Percentiles rank a stretch among this genome's conserved stretches.
Conservation (phyloP, 1,140 invertebrate species). For the Anastatus disparis region DNA sequence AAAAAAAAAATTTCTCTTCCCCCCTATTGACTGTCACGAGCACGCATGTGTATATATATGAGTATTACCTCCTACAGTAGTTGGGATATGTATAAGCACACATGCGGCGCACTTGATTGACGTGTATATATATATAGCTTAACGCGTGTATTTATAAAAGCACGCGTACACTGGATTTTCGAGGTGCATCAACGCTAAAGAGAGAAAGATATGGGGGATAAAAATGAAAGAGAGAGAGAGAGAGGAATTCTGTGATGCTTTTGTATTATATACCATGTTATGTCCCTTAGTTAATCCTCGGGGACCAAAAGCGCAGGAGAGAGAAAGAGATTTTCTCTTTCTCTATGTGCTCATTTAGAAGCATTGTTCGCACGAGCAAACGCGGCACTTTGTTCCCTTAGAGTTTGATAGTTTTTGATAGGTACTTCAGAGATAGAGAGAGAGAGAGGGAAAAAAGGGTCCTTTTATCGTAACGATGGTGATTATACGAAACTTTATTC, state of each 20-base stretch:
- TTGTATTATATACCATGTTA: too few species aligned
- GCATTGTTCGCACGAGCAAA: too few species aligned
- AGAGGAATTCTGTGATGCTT: too few species aligned
- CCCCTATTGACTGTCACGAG: background rate
- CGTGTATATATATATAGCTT: background rate
- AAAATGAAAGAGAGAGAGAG: too few species aligned
- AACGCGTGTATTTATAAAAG: constrained; percentile 1
- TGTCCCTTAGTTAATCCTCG: constrained; percentile 17
- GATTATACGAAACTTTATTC: background rate
- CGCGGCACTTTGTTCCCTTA: background rate
- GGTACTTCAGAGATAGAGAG: background rate
- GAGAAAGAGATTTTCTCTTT: too few species aligned
- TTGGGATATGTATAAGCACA: too few species aligned
- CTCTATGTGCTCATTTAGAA: constrained; percentile 24
- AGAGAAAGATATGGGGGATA: background rate
- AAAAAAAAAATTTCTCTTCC: constrained; percentile 1
- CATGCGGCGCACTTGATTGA: too few species aligned
- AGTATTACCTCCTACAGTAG: background rate
- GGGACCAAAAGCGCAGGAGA: background rate
- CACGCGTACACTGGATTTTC: constrained; percentile 13
- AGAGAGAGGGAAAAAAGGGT: too few species aligned
- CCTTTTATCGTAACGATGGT: too few species aligned
- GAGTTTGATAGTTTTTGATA: constrained; percentile 15
- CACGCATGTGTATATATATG: too few species aligned
- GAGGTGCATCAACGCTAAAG: background rate